These are phyloP conservation scores for Salpingus planirostris DNA, from an alignment of 2,888 invertebrate genomes.

Conservation along the genomic window DNA sequence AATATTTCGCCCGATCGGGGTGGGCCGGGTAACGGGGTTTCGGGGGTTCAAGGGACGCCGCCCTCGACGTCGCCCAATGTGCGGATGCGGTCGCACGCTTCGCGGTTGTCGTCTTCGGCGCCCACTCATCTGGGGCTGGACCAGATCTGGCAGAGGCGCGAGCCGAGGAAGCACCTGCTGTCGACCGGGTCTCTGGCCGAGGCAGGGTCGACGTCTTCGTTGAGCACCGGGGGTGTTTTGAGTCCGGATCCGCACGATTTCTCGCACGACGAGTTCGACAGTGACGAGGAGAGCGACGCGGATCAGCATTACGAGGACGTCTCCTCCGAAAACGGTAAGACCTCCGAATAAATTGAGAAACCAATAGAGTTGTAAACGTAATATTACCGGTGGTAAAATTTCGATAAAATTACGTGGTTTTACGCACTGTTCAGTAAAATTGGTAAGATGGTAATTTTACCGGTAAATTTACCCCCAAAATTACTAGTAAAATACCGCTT, in stretches of 20 bases:
- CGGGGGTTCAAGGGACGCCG: conserved; percentile 43
- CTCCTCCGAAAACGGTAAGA: conserved; percentile 68
- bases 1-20: conserved; percentile 45
- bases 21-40: conserved; percentile 53
- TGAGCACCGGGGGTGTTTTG: conserved; percentile 72
- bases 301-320: conserved; percentile 67
- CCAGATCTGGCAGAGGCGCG: conserved; percentile 77
- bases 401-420: too few species aligned
- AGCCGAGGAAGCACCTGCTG: conserved; percentile 76
- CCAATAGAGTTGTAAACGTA: too few species aligned
- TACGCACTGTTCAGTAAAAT: too few species aligned
- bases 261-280: conserved; percentile 73
- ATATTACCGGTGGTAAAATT: too few species aligned
- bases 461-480: too few species aligned
- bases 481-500: too few species aligned
- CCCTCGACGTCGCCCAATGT: conserved; percentile 19
- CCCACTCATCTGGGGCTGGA: conserved; percentile 77
- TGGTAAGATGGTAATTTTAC: too few species aligned
- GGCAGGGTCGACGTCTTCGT: conserved; percentile 74
- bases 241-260: conserved; percentile 73
- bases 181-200: conserved; percentile 80
- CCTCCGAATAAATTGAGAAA: background rate
- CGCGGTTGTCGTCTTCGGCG: conserved; percentile 77
- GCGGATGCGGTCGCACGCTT: conserved; percentile 38
- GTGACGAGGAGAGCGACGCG: conserved; percentile 76